phyloP scores from a whole-genome alignment of 2,113 vertebrate species.

The Oreochromis niloticus region DNA sequence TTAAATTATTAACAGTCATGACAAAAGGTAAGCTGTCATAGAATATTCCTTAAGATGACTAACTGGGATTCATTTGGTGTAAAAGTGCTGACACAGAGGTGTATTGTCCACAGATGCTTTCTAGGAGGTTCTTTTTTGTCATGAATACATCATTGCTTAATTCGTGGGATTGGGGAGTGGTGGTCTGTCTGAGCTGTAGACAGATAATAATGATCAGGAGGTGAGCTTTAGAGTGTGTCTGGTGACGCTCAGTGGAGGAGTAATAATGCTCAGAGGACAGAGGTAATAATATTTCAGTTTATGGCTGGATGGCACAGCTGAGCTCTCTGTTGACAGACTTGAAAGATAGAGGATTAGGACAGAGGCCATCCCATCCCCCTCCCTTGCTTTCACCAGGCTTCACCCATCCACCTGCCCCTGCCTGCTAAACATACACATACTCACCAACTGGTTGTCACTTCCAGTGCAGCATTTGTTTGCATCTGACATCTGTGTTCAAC shows the following conservation, averaged over 20 bases:
- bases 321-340: conserved; percentile 63
- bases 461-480: not conserved
- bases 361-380: not conserved
- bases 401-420: conserved; percentile 45
- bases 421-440: not conserved
- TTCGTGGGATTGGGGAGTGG: not conserved
- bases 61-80: not conserved
- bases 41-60: not conserved
- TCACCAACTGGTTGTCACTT: not conserved
- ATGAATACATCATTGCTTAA: not conserved
- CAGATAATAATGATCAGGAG: conserved; percentile 28
- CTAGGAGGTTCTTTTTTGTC: not conserved
- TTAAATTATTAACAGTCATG: not conserved
- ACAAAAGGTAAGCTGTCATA: not conserved
- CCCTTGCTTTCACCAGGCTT: not conserved
- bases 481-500: not conserved
- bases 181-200: not conserved
- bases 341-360: conserved; percentile 63
- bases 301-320: conserved; percentile 57
- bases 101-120: not conserved
- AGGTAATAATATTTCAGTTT: conserved; percentile 70
- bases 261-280: conserved; percentile 39
- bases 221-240: not conserved
- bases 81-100: not conserved
- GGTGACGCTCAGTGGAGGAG: conserved; percentile 30